A percentile compares a stretch with the other conserved stretches of the same genome.
Conservation (phyloP, 2,797 vertebrate genomes). For the Myotis planiceps region DNA sequence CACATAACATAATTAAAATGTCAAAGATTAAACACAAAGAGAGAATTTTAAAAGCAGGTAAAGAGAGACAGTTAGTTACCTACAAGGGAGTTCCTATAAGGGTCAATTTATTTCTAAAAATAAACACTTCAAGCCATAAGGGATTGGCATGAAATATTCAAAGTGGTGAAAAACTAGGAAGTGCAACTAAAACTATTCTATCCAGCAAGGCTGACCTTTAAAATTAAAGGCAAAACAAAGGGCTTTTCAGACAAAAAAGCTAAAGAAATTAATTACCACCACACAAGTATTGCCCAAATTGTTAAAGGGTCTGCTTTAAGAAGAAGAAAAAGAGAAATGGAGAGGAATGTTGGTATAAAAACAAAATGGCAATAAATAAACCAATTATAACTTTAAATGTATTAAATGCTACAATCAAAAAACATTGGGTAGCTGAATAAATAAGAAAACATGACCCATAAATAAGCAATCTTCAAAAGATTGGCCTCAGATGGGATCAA, state of each 20-base stretch:
- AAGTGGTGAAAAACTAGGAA: neutral
- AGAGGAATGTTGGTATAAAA: neutral
- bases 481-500: neutral
- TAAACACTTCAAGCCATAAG: neutral
- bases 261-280: neutral
- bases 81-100: neutral
- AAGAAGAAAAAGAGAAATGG: neutral
- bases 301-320: neutral
- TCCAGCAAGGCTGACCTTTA: neutral
- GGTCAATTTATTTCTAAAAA: neutral
- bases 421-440: neutral
- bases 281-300: neutral
- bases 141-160: neutral
- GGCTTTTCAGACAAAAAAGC: neutral
- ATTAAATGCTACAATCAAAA: neutral
- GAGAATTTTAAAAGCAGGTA: neutral
- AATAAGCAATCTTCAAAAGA: neutral
- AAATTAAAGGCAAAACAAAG: neutral
- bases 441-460: neutral
- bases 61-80: neutral
- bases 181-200: neutral
- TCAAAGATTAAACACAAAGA: neutral
- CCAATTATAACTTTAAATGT: neutral
- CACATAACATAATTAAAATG: neutral
- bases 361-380: neutral